Base-by-base conservation (phyloP, 2,888 invertebrate genomes). In the Sarcophaga rosellei region DNA sequence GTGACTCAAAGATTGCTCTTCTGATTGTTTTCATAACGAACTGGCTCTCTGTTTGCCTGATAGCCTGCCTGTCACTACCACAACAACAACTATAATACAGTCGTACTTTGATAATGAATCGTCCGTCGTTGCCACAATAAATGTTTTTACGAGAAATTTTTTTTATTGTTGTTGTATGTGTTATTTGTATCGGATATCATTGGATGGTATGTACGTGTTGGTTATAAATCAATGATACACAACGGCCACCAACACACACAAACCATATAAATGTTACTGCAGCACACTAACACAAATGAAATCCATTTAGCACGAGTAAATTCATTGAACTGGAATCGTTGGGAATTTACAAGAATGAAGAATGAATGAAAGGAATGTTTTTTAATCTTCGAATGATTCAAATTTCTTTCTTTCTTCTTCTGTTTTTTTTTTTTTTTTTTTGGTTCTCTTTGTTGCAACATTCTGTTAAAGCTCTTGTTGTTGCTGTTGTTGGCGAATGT, bases 101-200 rank as follows among this genome's bases (percentile, higher is more conserved):
- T 66, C 23, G 8, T 35, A 8, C 35, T 35, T 35, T 35, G 35
- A 35, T 35, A 35, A 35, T 35, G 35, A 10, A 35, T 35, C 35
- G 8, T 35, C 6, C 35, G 35, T 35, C 35, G 35, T 35, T 35
- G 35, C 35, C 35, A 35, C 35, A 35, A 35, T 35, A 35, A 35
- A 35, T 35, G 35, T 35, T 35, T 45, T 68, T 23, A 21, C 6
- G 66, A 77, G 61, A 68, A 59, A 45, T 1, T 35, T 35, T 35
- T 4, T 35, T 8, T 35, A 11, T 20, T 69, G 35, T 84, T 62
- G 57, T 87, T 86, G 87, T 88, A 89, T 87, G 88, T 88, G 88
- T 88, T 88, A 74, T 53, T 62, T 61, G 57, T 59, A 69, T 45
- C 47, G 61, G 88, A 89, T 90, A 89, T 88, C 89, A 89, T 90